phyloP scores from a whole-genome alignment of 2,797 vertebrate species.

The Megalops cyprinoides region DNA sequence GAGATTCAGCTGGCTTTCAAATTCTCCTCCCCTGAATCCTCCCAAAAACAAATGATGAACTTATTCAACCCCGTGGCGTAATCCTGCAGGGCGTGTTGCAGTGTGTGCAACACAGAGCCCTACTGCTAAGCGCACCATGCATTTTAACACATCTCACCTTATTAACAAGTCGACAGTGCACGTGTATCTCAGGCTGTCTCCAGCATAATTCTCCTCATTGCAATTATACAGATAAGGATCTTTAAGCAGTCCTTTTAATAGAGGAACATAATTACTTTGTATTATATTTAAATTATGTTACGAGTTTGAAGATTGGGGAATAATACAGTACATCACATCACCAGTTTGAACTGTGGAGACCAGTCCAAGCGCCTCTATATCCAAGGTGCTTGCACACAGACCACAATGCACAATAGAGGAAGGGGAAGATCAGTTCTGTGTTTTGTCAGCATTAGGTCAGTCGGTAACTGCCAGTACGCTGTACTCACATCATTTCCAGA shows the following conservation, averaged over 20 bases:
- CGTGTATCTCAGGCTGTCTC: not conserved
- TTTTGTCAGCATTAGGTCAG: not conserved
- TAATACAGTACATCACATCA: too few relatives aligned
- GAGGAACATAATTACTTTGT: too few relatives aligned
- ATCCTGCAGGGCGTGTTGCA: not conserved
- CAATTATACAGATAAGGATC: not conserved
- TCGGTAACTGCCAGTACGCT: not conserved
- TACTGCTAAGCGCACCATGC: not conserved
- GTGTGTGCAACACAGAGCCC: not conserved
- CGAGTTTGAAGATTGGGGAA: too few relatives aligned
- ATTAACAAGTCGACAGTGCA: too few relatives aligned
- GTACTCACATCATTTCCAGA: not conserved
- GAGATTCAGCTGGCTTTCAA: constrained; percentile 4
- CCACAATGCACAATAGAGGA: not conserved
- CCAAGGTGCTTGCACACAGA: not conserved
- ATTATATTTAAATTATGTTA: too few relatives aligned
- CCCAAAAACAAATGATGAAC: not conserved
- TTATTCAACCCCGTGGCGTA: not conserved
- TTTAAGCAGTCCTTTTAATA: too few relatives aligned
- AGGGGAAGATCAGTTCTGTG: not conserved
- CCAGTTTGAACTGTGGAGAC: too few relatives aligned
- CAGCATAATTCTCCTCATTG: not conserved
- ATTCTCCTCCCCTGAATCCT: not conserved
- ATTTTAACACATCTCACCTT: not conserved
- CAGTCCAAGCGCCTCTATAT: not conserved